Conservation (phyloP, 2,888 invertebrate genomes). For the Pandemis corylana region DNA sequence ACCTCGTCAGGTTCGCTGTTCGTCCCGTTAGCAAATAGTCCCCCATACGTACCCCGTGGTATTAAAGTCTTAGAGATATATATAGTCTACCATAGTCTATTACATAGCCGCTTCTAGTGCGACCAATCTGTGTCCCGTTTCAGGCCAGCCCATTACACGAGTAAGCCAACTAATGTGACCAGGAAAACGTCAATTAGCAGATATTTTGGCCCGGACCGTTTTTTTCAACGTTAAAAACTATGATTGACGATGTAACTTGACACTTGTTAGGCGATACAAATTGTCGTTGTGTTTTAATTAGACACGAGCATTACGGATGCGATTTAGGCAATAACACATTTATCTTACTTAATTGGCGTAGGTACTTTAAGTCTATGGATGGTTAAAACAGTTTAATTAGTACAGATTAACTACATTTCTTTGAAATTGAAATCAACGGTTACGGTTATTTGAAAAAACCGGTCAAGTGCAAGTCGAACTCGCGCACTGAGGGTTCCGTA, state of each 20-base stretch:
- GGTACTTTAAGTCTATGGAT: neutral
- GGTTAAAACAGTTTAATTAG: neutral
- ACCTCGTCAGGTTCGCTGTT: too few relatives aligned
- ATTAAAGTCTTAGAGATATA: too few relatives aligned
- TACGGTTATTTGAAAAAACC: too few relatives aligned
- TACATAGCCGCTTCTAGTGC: conserved; percentile 1
- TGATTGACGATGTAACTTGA: conserved; percentile 81
- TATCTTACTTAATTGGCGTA: conserved; percentile 10
- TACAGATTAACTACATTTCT: too few relatives aligned
- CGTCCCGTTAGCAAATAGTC: too few relatives aligned
- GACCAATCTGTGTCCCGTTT: conserved; percentile 27
- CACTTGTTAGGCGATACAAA: conserved; percentile 78
- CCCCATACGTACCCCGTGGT: too few relatives aligned
- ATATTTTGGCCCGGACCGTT: conserved; percentile 72
- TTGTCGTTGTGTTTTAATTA: conserved; percentile 70
- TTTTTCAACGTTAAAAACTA: conserved; percentile 68
- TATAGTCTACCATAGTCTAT: too few relatives aligned
- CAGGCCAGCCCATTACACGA: conserved; percentile 48
- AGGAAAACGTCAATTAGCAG: conserved; percentile 84
- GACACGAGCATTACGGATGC: conserved; percentile 38
- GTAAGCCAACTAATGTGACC: conserved; percentile 56
- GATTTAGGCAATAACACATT: conserved; percentile 39
- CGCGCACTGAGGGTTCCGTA: too few relatives aligned
- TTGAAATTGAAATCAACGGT: too few relatives aligned
- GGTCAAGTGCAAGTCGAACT: too few relatives aligned